phyloP scores from a whole-genome alignment of 2,113 vertebrate species.

The Hydrolagus affinis region DNA sequence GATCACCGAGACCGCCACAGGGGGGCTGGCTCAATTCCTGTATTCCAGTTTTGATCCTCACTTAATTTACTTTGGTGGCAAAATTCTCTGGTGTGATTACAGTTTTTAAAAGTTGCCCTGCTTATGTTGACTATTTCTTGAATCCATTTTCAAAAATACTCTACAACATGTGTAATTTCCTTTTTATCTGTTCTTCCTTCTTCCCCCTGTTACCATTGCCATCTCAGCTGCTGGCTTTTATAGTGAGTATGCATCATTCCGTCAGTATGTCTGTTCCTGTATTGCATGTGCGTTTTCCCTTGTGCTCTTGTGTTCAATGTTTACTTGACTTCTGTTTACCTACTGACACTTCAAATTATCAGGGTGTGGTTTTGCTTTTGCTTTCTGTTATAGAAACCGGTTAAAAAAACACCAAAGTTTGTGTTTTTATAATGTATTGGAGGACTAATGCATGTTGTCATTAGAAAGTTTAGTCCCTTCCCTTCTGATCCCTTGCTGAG shows the following conservation, averaged over 20 bases:
- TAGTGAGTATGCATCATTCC: conserved; percentile 71
- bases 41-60: too few species aligned
- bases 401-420: not conserved
- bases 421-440: not conserved
- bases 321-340: not conserved
- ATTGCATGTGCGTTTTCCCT: conserved; percentile 35
- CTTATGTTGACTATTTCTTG: not conserved
- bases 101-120: not conserved
- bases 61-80: not conserved
- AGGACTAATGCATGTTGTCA: too few species aligned
- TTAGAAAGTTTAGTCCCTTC: too few species aligned
- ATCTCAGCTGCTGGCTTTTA: conserved; percentile 77
- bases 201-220: too few species aligned
- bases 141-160: not conserved
- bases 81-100: not conserved
- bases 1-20: too few species aligned
- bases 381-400: not conserved
- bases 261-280: conserved; percentile 33
- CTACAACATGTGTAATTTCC: conserved; percentile 24
- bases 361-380: not conserved
- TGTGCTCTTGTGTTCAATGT: not conserved
- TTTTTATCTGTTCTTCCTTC: conserved; percentile 48
- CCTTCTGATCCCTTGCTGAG: too few species aligned
- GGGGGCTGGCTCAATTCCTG: too few species aligned
- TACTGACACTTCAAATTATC: not conserved